Conservation (phyloP, 2,797 vertebrate species). For the Darevskia mixta region DNA sequence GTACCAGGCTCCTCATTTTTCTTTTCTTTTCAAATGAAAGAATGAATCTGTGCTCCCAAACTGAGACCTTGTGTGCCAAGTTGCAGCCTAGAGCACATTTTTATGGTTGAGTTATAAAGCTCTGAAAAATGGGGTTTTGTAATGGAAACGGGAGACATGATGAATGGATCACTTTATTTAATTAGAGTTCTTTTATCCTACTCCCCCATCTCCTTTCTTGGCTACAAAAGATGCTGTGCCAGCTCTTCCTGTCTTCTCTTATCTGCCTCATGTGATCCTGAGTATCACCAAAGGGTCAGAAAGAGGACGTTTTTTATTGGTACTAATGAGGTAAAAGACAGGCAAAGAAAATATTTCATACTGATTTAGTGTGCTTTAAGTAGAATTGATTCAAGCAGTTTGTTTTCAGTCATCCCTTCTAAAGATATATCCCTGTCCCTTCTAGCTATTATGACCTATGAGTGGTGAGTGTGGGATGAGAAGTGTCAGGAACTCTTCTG, state of each 20-base stretch:
- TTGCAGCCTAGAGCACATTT: constrained; percentile 51
- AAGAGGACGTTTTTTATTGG: constrained; percentile 62
- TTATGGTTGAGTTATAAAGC: constrained; percentile 42
- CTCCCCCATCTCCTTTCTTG: constrained; percentile 18
- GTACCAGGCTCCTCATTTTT: constrained; percentile 63
- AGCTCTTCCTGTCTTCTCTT: constrained; percentile 43
- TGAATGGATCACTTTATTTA: constrained; percentile 54
- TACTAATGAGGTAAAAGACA: constrained; percentile 59
- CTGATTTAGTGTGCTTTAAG: constrained; percentile 56
- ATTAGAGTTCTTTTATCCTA: constrained; percentile 51
- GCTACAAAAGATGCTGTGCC: constrained; percentile 47
- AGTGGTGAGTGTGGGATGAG: constrained; percentile 35
- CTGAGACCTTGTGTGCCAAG: constrained; percentile 62
- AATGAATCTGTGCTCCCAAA: constrained; percentile 52
- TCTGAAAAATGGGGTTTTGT: constrained; percentile 53
- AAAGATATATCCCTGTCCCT: constrained; percentile 36
- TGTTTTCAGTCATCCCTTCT: constrained; percentile 45
- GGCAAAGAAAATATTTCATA: constrained; percentile 60
- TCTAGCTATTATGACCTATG: constrained; percentile 37
- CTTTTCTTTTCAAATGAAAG: constrained; percentile 63
- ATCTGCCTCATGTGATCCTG: constrained; percentile 45
- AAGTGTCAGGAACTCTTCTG: background rate
- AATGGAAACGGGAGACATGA: constrained; percentile 43
- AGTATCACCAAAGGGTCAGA: constrained; percentile 54
- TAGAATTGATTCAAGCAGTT: constrained; percentile 61